phyloP scores from a whole-genome alignment of 2,888 invertebrate species.

The Nebria salina region DNA sequence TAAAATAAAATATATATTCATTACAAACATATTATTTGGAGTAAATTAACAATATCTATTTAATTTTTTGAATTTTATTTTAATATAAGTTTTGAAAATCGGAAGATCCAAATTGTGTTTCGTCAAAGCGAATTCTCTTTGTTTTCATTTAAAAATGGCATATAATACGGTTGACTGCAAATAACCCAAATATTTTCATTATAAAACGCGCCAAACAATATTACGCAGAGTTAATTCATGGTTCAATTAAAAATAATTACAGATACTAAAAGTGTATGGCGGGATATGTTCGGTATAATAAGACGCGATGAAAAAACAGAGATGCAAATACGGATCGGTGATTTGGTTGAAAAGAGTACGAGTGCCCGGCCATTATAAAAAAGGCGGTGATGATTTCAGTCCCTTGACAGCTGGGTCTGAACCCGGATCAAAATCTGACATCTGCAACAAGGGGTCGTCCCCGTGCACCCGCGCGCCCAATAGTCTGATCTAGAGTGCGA shows the following conservation, averaged over 20 bases:
- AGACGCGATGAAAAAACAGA: neutral
- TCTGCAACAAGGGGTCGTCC: slow-evolving; percentile 57
- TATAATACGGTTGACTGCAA: neutral
- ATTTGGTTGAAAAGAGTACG: slow-evolving; percentile 11
- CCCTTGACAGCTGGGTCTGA: slow-evolving; percentile 52
- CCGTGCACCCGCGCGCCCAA: slow-evolving; percentile 21
- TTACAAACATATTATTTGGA: too few relatives aligned
- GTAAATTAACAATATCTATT: too few relatives aligned
- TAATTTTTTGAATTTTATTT: too few relatives aligned
- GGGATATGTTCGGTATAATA: slow-evolving; percentile 12
- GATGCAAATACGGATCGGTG: neutral
- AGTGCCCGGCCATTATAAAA: slow-evolving; percentile 55
- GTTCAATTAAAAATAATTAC: slow-evolving; percentile 40
- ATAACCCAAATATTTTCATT: neutral
- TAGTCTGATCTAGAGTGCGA: neutral
- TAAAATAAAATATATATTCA: too few relatives aligned
- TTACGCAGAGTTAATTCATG: slow-evolving; percentile 20
- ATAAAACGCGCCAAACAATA: neutral
- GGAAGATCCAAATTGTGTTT: too few relatives aligned
- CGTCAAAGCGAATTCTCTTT: too few relatives aligned
- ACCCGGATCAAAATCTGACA: slow-evolving; percentile 57
- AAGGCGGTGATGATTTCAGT: slow-evolving; percentile 54
- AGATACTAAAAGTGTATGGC: slow-evolving; percentile 27
- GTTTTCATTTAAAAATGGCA: too few relatives aligned
- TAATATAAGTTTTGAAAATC: too few relatives aligned